A percentile compares a stretch with the other conserved stretches of the same genome.
These are phyloP conservation scores for Mantis religiosa DNA, from an alignment of 2,888 invertebrate species.

Conservation along the genomic window DNA sequence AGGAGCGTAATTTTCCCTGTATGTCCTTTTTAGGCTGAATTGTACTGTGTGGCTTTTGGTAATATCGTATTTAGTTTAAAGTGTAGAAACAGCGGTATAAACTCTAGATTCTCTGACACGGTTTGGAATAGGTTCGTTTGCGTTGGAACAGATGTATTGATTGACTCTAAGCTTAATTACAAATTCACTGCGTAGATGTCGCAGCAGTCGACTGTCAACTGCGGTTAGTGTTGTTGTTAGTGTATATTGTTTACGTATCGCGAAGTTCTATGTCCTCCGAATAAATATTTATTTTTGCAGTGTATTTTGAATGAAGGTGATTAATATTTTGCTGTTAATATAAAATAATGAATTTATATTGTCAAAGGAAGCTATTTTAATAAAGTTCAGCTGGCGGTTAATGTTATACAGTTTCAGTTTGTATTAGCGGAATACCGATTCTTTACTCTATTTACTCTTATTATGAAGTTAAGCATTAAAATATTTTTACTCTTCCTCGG, in stretches of 20 bases:
- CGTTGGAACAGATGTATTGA: not conserved
- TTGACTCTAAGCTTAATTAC: not conserved
- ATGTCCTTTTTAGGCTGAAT: no score
- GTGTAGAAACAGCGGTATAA: no score
- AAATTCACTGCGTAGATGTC: not conserved
- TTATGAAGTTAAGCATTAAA: no score
- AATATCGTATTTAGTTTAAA: no score
- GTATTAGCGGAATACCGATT: no score
- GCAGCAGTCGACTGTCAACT: conserved; percentile 7
- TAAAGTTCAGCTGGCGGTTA: not conserved
- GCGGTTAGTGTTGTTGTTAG: conserved; percentile 12
- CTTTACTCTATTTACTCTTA: no score
- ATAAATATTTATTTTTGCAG: not conserved
- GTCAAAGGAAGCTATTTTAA: not conserved
- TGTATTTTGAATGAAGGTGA: not conserved
- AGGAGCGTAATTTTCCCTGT: no score
- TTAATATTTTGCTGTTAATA: not conserved
- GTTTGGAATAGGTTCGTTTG: no score
- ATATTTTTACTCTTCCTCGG: no score
- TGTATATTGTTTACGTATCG: not conserved
- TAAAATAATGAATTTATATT: not conserved
- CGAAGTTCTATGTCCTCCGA: not conserved
- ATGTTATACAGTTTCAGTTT: not conserved
- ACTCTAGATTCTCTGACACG: no score
- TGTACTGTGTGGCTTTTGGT: no score